Conservation (phyloP, 2,888 invertebrate species). For the Pogonocherus hispidulus region DNA sequence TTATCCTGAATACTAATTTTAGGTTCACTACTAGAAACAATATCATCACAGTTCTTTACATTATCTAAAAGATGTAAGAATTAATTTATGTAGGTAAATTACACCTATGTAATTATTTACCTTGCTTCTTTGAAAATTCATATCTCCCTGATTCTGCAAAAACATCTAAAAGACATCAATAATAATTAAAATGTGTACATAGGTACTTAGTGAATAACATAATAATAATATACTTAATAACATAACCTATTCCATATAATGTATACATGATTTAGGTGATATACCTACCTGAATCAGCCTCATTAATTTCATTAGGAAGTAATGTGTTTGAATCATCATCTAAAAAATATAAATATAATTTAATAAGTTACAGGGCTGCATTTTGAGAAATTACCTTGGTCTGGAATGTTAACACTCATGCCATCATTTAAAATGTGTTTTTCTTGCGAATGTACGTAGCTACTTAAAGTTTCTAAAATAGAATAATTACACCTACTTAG, state of each 20-base stretch:
- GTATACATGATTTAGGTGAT: not conserved
- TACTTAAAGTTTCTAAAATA: conserved; percentile 43
- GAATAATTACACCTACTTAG: not conserved
- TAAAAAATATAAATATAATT: conserved; percentile 11
- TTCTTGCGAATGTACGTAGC: conserved; percentile 39
- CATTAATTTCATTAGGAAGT: conserved; percentile 1
- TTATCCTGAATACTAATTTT: not conserved
- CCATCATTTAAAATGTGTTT: conserved; percentile 27
- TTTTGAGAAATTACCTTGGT: conserved; percentile 20
- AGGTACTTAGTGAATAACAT: too few species aligned
- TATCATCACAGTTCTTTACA: conserved; percentile 18
- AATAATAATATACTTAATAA: too few species aligned
- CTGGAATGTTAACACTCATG: conserved; percentile 17
- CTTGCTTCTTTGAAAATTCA: conserved; percentile 23
- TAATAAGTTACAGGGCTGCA: not conserved
- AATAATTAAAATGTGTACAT: too few species aligned
- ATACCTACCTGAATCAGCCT: not conserved
- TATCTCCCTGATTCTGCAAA: not conserved
- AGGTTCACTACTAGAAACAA: conserved; percentile 39
- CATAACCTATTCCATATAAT: too few species aligned
- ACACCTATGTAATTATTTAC: not conserved
- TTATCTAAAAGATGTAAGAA: conserved; percentile 4
- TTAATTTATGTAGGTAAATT: not conserved
- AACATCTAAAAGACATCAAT: conserved; percentile 3
- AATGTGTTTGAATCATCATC: conserved; percentile 10